Percentiles rank a stretch among this genome's conserved stretches.
Conservation (phyloP, 1,140 invertebrate species). For the Neodiprion lecontei region DNA sequence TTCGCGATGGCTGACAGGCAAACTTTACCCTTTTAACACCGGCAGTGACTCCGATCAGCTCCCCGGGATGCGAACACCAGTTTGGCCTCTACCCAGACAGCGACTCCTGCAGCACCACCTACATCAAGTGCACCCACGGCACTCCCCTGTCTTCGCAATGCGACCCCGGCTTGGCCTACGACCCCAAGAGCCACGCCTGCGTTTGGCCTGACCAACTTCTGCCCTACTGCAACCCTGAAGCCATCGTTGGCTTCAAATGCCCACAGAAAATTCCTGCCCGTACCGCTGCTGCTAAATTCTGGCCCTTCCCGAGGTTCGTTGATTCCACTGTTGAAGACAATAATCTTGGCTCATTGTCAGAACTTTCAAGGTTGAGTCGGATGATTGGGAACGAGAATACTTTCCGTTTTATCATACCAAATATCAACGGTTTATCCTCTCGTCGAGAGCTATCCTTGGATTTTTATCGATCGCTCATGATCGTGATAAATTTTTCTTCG, state of each 20-base stretch:
- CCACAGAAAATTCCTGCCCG: slow-evolving; percentile 82
- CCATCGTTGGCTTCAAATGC: slow-evolving; percentile 83
- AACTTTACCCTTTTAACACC: slow-evolving; percentile 26
- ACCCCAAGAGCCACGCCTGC: slow-evolving; percentile 86
- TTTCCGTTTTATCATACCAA: no score
- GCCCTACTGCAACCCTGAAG: slow-evolving; percentile 87
- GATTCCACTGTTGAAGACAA: background rate
- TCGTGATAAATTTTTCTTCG: no score
- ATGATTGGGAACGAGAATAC: no score
- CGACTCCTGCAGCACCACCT: slow-evolving; percentile 81
- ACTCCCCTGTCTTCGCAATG: slow-evolving; percentile 80
- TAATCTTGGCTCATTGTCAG: no score
- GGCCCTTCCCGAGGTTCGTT: slow-evolving; percentile 78
- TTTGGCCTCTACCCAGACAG: slow-evolving; percentile 87
- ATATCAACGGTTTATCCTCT: no score
- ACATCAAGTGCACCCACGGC: slow-evolving; percentile 86
- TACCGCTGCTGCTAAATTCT: slow-evolving; percentile 82
- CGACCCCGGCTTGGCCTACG: slow-evolving; percentile 86
- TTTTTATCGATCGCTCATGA: no score
- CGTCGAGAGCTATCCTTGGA: no score
- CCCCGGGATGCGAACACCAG: slow-evolving; percentile 84
- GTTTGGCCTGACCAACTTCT: slow-evolving; percentile 92
- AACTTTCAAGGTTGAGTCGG: no score
- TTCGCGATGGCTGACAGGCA: no score
- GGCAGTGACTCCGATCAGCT: slow-evolving; percentile 79